Base-by-base conservation (phyloP, 2,797 vertebrate genomes). In the Cuculus canorus region DNA sequence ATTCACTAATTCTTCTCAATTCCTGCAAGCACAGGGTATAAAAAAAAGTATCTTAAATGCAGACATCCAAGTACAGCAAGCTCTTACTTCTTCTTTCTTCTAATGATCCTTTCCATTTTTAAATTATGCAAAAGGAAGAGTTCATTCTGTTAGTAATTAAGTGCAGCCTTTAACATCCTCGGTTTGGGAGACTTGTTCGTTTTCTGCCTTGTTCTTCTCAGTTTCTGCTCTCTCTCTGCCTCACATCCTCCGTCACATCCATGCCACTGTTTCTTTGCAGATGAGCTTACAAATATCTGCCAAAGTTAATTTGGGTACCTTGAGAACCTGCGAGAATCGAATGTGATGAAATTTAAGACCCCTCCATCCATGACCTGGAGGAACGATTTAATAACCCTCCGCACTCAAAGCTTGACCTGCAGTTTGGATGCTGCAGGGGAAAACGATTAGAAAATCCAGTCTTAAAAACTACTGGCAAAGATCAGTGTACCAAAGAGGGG, bases 301-400 rank as follows among this genome's bases (percentile, higher is more conserved):
- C 45, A 76, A n/a, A 83, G 66, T 88, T 59, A 60, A 94, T 80
- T 2, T 24, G 37, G 77, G 48, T 37, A 53, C n/a, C 52, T 54
- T 43, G 45, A 89, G 13, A 85, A 75, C 16, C 13, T 56, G 48
- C 57, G 70, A 27, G 68, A 95, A 95, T 75, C 57, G 82, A 83
- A 56, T 1, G 3, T 56, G 61, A 92, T 10, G 78, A 59, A 86
- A 94, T 48, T 92, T 73, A 87, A 92, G 71, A 47, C 17, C 14
- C 21, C 4, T 12, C 1, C 9, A 30, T 41, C 30, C n/a, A 50
- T 60, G 39, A 79, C 69, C 57, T 39, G 48, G 32, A 85, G 27
- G 24, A 48, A 90, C 80, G 82, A 89, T 92, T 88, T 93, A 86
- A 89, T 33, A 86, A 83, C 48, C 33, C 83, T 39, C 81, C 69